These are phyloP conservation scores for Nycticryphes semicollaris DNA, from an alignment of 2,113 vertebrate genomes.

Conservation along the genomic window DNA sequence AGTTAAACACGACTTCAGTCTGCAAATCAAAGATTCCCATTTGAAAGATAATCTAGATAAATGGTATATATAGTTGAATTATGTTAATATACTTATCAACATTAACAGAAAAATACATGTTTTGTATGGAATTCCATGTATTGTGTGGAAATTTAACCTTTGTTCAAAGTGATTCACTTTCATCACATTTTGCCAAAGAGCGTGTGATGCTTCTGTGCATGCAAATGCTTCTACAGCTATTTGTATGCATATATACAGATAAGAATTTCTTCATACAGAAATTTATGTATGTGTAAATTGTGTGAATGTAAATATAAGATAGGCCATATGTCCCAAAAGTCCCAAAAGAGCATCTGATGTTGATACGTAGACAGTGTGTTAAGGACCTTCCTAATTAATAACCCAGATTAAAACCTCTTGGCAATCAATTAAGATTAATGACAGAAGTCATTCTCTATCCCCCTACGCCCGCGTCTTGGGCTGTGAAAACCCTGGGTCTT, in stretches of 20 bases:
- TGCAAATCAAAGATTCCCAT: neutral
- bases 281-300: constrained; percentile 43
- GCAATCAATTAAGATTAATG: constrained; percentile 82
- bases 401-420: constrained; percentile 77
- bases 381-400: constrained; percentile 76
- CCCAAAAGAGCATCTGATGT: constrained; percentile 69
- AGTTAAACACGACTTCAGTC: neutral
- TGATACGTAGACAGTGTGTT: constrained; percentile 62
- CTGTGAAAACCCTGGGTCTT: constrained; percentile 69
- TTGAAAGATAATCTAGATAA: neutral
- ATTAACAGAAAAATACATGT: neutral
- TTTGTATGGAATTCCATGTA: neutral
- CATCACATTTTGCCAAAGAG: neutral
- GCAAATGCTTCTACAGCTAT: neutral
- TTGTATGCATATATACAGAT: neutral
- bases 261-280: neutral
- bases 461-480: constrained; percentile 49
- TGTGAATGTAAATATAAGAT: constrained; percentile 66
- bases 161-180: neutral
- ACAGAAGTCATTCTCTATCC: constrained; percentile 75
- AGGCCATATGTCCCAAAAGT: constrained; percentile 59
- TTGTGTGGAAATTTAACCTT: neutral
- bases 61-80: neutral
- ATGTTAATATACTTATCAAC: neutral
- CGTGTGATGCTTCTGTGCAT: neutral